Conservation (phyloP, 2,113 vertebrate species). For the Salvelinus namaycush region DNA sequence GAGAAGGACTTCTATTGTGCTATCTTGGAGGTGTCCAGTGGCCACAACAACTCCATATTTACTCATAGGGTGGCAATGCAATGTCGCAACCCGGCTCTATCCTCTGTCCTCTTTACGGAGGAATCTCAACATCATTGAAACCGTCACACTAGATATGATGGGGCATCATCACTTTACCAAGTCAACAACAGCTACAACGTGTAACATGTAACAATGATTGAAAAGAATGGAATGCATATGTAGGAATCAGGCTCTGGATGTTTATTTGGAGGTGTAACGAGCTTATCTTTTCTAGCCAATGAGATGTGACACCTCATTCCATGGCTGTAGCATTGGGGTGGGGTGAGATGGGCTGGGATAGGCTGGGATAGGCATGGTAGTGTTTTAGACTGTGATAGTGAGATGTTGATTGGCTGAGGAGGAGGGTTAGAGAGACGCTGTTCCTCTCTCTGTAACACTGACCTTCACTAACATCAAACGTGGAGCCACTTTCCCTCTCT, state of each 20-base stretch:
- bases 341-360: neutral
- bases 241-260: conserved; percentile 48
- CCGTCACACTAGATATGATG: too few species aligned
- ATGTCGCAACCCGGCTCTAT: too few species aligned
- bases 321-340: conserved; percentile 33
- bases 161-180: neutral
- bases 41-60: too few species aligned
- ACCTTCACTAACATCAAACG: conserved; percentile 52
- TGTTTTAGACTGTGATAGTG: conserved; percentile 5
- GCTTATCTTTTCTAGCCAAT: conserved; percentile 57
- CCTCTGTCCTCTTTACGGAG: too few species aligned
- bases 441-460: conserved; percentile 52
- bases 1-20: too few species aligned
- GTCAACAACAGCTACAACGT: conserved; percentile 19
- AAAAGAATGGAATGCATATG: conserved; percentile 50
- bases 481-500: too few species aligned
- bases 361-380: conserved; percentile 1
- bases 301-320: conserved; percentile 66
- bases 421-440: conserved; percentile 33
- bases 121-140: too few species aligned
- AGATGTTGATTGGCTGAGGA: conserved; percentile 28
- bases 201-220: conserved; percentile 36
- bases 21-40: too few species aligned
- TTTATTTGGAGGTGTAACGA: conserved; percentile 57
- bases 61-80: too few species aligned